A percentile compares a stretch with the other conserved stretches of the same genome.
phyloP scores from a whole-genome alignment of 2,113 vertebrate genomes.

The Amia ocellicauda region DNA sequence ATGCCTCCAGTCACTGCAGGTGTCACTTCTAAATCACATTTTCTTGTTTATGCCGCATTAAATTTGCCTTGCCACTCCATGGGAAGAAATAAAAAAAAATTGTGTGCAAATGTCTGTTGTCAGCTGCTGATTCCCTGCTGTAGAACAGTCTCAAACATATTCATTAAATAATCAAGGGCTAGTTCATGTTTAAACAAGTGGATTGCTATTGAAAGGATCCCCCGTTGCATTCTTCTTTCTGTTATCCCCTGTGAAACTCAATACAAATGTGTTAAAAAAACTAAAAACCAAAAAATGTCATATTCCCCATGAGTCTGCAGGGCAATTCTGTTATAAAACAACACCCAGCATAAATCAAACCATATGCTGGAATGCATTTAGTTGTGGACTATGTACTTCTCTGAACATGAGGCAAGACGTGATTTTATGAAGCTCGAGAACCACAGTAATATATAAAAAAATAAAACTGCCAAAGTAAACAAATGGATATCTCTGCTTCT shows the following conservation, averaged over 20 bases:
- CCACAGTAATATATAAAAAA: slow-evolving; percentile 12
- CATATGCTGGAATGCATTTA: no score
- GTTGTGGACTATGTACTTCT: no score
- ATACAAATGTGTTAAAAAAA: neutral
- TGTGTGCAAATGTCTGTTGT: neutral
- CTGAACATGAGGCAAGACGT: no score
- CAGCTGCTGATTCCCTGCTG: neutral
- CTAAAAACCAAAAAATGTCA: no score
- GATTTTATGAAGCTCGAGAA: neutral
- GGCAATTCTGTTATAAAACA: no score
- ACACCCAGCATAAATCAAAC: no score
- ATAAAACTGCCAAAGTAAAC: slow-evolving; percentile 5
- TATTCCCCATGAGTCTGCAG: no score
- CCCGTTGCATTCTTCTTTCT: neutral
- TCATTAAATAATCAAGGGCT: neutral
- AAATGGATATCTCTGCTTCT: slow-evolving; percentile 12
- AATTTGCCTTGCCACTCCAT: neutral
- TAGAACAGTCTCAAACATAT: neutral
- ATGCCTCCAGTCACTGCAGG: neutral
- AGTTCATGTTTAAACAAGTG: neutral
- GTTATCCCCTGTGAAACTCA: neutral
- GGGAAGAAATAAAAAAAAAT: no score
- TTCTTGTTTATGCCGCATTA: neutral
- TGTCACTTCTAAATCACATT: neutral
- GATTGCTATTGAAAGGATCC: slow-evolving; percentile 6